These are phyloP conservation scores for Vidua macroura DNA, from an alignment of 2,113 vertebrate genomes.

Conservation along the genomic window DNA sequence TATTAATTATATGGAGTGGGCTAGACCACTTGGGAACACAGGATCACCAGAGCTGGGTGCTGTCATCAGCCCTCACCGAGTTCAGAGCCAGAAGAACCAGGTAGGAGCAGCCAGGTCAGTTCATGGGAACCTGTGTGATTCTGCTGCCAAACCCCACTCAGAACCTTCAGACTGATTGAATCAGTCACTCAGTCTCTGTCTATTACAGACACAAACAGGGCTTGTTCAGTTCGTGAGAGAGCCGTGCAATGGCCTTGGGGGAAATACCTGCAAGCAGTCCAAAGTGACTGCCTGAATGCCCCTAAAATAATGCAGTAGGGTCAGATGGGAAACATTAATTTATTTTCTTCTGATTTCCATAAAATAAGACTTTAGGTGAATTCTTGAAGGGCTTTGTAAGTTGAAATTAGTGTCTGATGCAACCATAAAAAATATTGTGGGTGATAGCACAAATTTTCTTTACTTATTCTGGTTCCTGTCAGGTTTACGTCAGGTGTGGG, in stretches of 20 bases:
- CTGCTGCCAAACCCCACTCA: neutral
- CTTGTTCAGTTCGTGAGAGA: neutral
- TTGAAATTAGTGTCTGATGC: neutral
- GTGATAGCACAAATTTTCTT: neutral
- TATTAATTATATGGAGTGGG: neutral
- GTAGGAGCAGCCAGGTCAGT: neutral
- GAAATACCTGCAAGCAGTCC: neutral
- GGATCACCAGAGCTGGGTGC: neutral
- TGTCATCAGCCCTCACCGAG: rapidly evolving
- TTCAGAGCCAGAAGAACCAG: rapidly evolving
- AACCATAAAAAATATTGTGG: neutral
- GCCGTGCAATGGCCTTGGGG: neutral
- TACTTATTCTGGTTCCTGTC: neutral
- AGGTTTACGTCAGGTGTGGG: too few species aligned
- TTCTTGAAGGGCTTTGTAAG: neutral
- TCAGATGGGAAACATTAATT: rapidly evolving
- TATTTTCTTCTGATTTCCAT: neutral
- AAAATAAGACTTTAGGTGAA: neutral
- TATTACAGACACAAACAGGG: rapidly evolving
- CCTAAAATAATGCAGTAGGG: rapidly evolving
- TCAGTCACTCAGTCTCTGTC: neutral
- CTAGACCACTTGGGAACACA: too few species aligned
- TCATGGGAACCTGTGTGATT: neutral
- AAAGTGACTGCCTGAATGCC: rapidly evolving
- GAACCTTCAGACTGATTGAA: neutral